These are phyloP conservation scores for Oryzias sinensis DNA, from an alignment of 2,797 vertebrate genomes.

Conservation along the genomic window DNA sequence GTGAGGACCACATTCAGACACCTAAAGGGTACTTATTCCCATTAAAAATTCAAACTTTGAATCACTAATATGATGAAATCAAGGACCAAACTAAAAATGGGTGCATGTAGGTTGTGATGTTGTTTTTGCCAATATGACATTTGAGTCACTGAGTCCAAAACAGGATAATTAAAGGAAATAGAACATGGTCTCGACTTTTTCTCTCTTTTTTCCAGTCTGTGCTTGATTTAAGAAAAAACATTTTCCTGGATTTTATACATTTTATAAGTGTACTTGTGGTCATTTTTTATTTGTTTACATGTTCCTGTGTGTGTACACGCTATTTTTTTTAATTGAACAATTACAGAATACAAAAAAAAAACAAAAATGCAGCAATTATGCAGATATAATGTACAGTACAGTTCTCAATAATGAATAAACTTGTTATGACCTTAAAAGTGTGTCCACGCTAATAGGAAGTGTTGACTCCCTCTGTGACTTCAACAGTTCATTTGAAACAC, in stretches of 20 bases:
- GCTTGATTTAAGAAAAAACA: background rate
- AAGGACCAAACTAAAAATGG: background rate
- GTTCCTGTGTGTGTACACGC: background rate
- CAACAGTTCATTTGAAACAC: slow-evolving; percentile 16
- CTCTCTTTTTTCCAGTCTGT: background rate
- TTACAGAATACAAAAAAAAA: too few relatives aligned
- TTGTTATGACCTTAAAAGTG: too few relatives aligned
- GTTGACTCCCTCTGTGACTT: slow-evolving; percentile 14
- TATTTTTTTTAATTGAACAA: too few relatives aligned
- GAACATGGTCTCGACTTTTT: background rate
- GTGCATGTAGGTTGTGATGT: background rate
- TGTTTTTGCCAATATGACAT: background rate
- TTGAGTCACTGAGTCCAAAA: slow-evolving; percentile 1
- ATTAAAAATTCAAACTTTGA: too few relatives aligned
- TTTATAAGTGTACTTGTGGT: background rate
- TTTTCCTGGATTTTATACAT: background rate
- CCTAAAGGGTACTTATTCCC: too few relatives aligned
- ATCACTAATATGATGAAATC: too few relatives aligned
- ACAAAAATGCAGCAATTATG: too few relatives aligned
- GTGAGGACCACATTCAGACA: too few relatives aligned
- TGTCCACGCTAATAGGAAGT: slow-evolving; percentile 3
- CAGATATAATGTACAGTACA: too few relatives aligned
- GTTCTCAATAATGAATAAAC: too few relatives aligned
- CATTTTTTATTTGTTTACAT: background rate
- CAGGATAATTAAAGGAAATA: background rate